Base-by-base conservation (phyloP, 1,140 invertebrate genomes). In the Hyles vespertilio region DNA sequence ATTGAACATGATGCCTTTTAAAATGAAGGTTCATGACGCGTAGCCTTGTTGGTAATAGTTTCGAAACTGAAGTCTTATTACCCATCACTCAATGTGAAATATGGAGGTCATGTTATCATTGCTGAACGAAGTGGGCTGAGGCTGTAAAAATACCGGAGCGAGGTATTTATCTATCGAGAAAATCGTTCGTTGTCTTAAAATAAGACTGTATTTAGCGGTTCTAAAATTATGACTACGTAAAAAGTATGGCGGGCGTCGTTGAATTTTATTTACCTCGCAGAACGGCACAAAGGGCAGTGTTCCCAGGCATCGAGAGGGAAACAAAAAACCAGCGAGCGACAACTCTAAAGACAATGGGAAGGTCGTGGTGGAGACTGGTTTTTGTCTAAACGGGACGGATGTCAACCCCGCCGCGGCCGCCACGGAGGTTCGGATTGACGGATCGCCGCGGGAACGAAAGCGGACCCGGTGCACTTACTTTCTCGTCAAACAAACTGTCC, bases 281-380 rank as follows among this genome's bases (percentile, higher is more conserved):
- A 48, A 10, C 7, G n/a, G n/a, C 46, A 44, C 52, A 43, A 62
- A 65, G 58, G 53, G 50, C 58, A 59, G 56, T 53, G 60, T 68
- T 63, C 52, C 56, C 50, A 58, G 49, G 57, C 50, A 22, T 48
- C n/a, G 46, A 51, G 43, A 49, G 7, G 40, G 56, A 40, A 36
- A 57, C 56, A 22, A 22, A 72, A 76, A 68, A 56, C 50, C 44
- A 51, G 60, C 57, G 59, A 75, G 72, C 69, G 64, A 75, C 67
- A 58, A 65, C 58, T 61, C 51, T 48, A 44, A 50, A 67, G 64
- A 74, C 71, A 72, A 76, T 70, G 59, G 73, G 71, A 79, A 79
- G 76, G 76, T 73, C 76, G 72, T 40, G 3, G 44, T 51, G 46
- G 58, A 59, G 64, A 55, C 63, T 51, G n/a, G 67, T 77, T 74